These are phyloP conservation scores for Pituophis catenifer DNA, from an alignment of 2,113 vertebrate species.

Conservation along the genomic window DNA sequence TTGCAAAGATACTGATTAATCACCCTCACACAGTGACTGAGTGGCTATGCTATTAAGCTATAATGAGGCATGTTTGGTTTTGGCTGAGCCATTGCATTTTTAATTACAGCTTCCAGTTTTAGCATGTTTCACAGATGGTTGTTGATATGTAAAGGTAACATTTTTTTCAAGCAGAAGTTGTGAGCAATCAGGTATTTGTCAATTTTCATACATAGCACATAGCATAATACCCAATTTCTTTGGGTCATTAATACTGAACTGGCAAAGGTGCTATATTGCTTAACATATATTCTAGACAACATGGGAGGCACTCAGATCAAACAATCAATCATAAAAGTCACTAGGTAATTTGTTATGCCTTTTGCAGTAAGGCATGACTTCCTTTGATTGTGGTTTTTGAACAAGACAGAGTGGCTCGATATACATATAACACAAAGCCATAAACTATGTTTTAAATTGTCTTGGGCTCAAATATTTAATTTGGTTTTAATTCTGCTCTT, in stretches of 20 bases:
- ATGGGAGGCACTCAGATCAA: not conserved
- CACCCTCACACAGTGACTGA: not conserved
- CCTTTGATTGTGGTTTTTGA: not conserved
- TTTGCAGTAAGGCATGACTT: not conserved
- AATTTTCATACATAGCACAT: not conserved
- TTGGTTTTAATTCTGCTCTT: no score
- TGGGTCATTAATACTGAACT: not conserved
- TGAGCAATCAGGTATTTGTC: not conserved
- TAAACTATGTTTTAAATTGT: no score
- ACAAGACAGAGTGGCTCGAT: not conserved
- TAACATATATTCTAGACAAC: not conserved
- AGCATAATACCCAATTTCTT: not conserved
- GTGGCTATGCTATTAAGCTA: not conserved
- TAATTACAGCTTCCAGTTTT: not conserved
- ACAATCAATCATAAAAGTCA: not conserved
- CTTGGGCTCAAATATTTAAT: no score
- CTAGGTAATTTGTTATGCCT: not conserved
- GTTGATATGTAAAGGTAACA: not conserved
- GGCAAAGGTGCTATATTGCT: not conserved
- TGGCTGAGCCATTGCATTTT: not conserved
- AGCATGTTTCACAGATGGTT: not conserved
- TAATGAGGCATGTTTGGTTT: not conserved
- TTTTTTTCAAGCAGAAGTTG: not conserved
- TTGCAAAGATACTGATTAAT: not conserved
- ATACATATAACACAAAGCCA: not conserved